phyloP scores from a whole-genome alignment of 2,797 vertebrate species.

The Hydrocynus forskahlii region DNA sequence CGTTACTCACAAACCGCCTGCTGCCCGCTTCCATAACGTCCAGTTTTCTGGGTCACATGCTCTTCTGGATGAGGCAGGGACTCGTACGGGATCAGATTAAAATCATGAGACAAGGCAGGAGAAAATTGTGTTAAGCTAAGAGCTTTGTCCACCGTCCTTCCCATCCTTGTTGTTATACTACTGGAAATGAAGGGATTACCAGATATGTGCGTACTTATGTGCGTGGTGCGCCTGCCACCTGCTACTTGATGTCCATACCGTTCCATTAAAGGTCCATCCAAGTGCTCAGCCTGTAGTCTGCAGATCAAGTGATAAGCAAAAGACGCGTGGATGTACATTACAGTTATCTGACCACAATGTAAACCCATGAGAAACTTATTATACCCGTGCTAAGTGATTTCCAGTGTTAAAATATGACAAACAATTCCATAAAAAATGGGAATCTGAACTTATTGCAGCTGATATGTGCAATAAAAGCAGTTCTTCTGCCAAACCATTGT shows the following conservation, averaged over 20 bases:
- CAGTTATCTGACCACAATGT: too few relatives aligned
- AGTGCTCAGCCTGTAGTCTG: background rate
- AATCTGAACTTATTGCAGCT: too few relatives aligned
- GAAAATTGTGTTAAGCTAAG: background rate
- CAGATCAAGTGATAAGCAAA: constrained; percentile 5
- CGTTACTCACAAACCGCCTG: background rate
- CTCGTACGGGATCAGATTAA: background rate
- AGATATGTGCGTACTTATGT: background rate
- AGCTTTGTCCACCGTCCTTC: background rate
- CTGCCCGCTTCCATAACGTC: background rate
- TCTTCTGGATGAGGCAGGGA: background rate
- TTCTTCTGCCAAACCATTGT: too few relatives aligned
- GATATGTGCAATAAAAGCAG: too few relatives aligned
- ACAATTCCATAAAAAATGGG: too few relatives aligned
- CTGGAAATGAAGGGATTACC: constrained; percentile 19
- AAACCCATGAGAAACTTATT: too few relatives aligned
- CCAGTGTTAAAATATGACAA: too few relatives aligned
- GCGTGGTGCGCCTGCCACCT: background rate
- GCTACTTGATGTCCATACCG: background rate
- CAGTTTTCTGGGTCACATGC: too few relatives aligned
- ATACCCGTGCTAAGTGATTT: too few relatives aligned
- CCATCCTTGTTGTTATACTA: background rate
- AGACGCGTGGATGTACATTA: too few relatives aligned
- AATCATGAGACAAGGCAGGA: background rate
- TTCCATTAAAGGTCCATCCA: background rate